Conservation (phyloP, 2,113 vertebrate species). For the Chionodraco myersi region DNA sequence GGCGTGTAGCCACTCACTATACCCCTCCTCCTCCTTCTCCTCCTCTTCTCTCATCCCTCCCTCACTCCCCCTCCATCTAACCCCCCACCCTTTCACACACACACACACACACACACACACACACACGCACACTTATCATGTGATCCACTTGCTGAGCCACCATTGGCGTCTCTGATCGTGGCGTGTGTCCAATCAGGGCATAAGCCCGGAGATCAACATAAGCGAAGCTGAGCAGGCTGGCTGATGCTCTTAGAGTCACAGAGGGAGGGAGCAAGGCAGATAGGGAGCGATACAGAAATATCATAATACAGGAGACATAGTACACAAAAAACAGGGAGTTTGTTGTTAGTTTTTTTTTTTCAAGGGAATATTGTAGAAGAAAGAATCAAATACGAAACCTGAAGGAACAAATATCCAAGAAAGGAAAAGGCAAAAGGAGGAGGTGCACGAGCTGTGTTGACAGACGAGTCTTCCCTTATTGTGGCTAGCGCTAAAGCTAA, state of each 20-base stretch:
- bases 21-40: conserved; percentile 64
- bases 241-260: conserved; percentile 81
- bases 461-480: conserved; percentile 54
- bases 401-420: conserved; percentile 18
- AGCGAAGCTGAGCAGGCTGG: conserved; percentile 87
- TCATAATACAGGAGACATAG: conserved; percentile 29
- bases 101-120: conserved; percentile 43
- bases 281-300: conserved; percentile 47
- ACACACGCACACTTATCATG: conserved; percentile 64
- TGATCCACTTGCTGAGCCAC: conserved; percentile 77
- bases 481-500: conserved; percentile 62
- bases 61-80: conserved; percentile 51
- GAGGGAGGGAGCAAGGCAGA: conserved; percentile 69
- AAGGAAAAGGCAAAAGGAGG: conserved; percentile 43
- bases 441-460: conserved; percentile 49
- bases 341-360: conserved; percentile 2
- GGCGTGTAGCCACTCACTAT: conserved; percentile 67
- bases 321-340: conserved; percentile 15
- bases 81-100: not conserved
- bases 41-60: conserved; percentile 52
- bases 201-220: conserved; percentile 89
- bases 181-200: conserved; percentile 88
- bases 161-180: conserved; percentile 87
- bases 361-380: conserved; percentile 4
- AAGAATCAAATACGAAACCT: conserved; percentile 7